Evolutionary conservation across 2,888 invertebrate genomes (phyloP).

Genomic region (Orthosia cruda): DNA sequence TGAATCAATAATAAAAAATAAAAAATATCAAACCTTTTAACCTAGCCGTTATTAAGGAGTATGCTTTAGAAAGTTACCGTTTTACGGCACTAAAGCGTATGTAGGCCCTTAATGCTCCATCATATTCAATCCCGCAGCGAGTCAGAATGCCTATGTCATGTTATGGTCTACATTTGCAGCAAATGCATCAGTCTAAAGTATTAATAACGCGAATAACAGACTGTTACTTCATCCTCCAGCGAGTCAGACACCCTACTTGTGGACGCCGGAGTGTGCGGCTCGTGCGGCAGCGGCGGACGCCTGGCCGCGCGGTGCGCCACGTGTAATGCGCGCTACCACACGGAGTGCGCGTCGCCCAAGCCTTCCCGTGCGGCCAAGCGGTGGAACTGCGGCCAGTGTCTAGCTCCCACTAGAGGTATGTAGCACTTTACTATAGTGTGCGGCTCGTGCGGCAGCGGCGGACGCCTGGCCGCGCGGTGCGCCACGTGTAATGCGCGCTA

Average conservation of each 20-base stretch:
- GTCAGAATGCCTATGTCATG: no score
- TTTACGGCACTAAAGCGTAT: no score
- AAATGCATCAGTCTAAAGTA: no score
- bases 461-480: slow-evolving; percentile 92
- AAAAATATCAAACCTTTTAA: no score
- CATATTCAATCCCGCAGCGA: no score
- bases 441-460: slow-evolving; percentile 93
- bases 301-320: slow-evolving; percentile 92
- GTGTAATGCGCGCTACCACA: slow-evolving; percentile 93
- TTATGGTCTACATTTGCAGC: no score
- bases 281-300: slow-evolving; percentile 93
- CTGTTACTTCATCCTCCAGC: slow-evolving; percentile 28
- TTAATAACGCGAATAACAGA: no score
- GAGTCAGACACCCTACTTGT: slow-evolving; percentile 68
- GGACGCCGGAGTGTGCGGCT: slow-evolving; percentile 90
- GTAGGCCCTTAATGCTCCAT: no score
- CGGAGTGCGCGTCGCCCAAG: slow-evolving; percentile 93
- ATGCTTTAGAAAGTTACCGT: no score
- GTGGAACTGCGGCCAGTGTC: slow-evolving; percentile 91
- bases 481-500: slow-evolving; percentile 92
- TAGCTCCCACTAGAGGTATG: slow-evolving; percentile 69
- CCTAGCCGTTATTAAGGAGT: no score
- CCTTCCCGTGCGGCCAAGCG: slow-evolving; percentile 88
- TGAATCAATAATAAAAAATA: no score
- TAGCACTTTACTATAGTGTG: slow-evolving; percentile 88